phyloP scores from a whole-genome alignment of 2,113 vertebrate genomes.

The Gavia stellata region DNA sequence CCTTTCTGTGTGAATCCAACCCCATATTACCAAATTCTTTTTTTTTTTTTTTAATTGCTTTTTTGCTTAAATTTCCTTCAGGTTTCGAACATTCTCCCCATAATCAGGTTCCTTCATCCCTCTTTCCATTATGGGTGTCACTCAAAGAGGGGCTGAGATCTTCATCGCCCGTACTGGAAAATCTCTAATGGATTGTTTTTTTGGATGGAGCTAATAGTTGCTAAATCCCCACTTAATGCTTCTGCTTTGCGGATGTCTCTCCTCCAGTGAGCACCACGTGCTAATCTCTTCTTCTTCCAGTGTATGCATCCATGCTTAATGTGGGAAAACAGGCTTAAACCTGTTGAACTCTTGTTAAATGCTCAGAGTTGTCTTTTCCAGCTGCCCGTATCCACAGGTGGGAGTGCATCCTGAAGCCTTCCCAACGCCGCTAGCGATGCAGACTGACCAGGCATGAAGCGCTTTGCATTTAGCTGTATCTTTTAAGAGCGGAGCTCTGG shows the following conservation, averaged over 20 bases:
- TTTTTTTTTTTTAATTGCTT: neutral
- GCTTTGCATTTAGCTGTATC: neutral
- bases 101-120: neutral
- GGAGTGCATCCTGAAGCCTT: neutral
- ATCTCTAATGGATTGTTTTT: neutral
- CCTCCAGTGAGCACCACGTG: constrained; percentile 11
- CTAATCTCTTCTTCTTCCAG: constrained; percentile 53
- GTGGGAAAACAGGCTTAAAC: constrained; percentile 51
- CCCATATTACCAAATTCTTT: neutral
- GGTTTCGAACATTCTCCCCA: neutral
- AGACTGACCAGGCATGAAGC: neutral
- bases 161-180: neutral
- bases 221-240: neutral
- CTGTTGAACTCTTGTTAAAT: constrained; percentile 48
- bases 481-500: neutral
- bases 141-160: neutral
- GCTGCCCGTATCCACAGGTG: neutral
- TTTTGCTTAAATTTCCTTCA: neutral
- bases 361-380: neutral
- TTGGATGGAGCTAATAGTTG: neutral
- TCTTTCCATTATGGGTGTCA: neutral
- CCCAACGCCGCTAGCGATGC: rapidly evolving
- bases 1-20: neutral
- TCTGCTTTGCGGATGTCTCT: neutral
- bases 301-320: constrained; percentile 48